Evolutionary conservation across 1,140 invertebrate genomes (phyloP).

Genomic region (Pogonomyrmex californicus): DNA sequence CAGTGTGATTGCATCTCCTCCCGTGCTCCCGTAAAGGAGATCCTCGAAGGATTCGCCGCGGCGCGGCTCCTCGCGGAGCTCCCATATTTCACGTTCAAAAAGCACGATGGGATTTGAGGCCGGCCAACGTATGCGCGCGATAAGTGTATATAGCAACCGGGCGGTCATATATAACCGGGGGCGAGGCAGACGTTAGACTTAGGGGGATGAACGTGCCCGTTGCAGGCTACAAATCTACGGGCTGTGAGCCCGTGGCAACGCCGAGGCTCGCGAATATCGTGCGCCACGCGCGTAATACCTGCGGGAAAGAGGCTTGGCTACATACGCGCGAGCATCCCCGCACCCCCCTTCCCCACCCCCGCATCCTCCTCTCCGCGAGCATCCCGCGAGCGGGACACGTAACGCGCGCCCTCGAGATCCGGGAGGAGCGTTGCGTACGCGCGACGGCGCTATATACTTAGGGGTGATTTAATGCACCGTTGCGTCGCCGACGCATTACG

Average conservation of each 20-base stretch:
- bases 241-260: constrained; percentile 77
- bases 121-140: constrained; percentile 81
- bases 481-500: constrained; percentile 32
- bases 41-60: constrained; percentile 62
- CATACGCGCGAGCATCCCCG: constrained; percentile 9
- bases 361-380: constrained; percentile 5
- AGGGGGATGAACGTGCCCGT: constrained; percentile 82
- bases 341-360: neutral
- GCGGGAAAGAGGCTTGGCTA: constrained; percentile 61
- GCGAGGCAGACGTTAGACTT: constrained; percentile 82
- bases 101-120: constrained; percentile 81
- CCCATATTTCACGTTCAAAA: constrained; percentile 79
- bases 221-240: constrained; percentile 84
- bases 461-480: constrained; percentile 57
- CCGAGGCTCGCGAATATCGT: constrained; percentile 79
- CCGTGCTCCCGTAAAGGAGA: constrained; percentile 48
- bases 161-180: constrained; percentile 82
- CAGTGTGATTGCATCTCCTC: constrained; percentile 60
- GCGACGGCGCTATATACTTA: constrained; percentile 9
- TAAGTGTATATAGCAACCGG: constrained; percentile 79
- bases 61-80: constrained; percentile 38
- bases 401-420: neutral
- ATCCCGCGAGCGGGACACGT: constrained; percentile 23
- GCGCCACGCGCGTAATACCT: constrained; percentile 66
- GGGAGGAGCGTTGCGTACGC: neutral